These are phyloP conservation scores for Squalus acanthias DNA, from an alignment of 2,797 vertebrate species.

Conservation along the genomic window DNA sequence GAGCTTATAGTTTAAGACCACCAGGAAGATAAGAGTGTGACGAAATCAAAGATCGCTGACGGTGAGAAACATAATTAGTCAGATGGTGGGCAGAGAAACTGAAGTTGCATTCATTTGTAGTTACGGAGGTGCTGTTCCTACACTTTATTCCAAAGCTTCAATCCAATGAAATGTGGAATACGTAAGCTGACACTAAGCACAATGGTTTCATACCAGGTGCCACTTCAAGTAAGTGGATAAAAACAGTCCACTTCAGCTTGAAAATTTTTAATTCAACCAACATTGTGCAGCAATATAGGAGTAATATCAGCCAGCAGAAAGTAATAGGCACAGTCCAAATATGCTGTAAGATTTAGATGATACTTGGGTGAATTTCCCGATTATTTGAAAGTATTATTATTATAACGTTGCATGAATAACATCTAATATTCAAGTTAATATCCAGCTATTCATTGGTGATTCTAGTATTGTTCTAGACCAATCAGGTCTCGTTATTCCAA, in stretches of 20 bases:
- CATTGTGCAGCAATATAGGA: not conserved
- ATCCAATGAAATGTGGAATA: not conserved
- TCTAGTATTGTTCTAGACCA: not conserved
- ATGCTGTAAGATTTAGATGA: not conserved
- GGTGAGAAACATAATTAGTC: not conserved
- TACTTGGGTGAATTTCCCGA: not conserved
- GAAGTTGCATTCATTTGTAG: not conserved
- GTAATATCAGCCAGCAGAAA: not conserved
- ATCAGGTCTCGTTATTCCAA: not conserved
- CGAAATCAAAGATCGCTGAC: not conserved
- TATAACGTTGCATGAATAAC: not conserved
- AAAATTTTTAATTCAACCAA: not conserved
- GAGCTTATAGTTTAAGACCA: not conserved
- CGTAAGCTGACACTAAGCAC: not conserved
- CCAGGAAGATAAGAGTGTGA: too few species aligned
- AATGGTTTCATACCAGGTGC: not conserved
- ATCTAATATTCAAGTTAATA: not conserved
- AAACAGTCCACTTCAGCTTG: constrained; percentile 13
- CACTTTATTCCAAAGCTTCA: not conserved
- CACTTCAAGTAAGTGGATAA: not conserved
- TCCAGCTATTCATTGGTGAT: not conserved
- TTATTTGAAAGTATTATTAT: not conserved
- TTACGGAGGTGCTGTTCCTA: not conserved
- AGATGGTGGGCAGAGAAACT: not conserved
- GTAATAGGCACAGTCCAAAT: not conserved